Conservation (phyloP, 1,140 invertebrate species). For the Scaptomyza montana region DNA sequence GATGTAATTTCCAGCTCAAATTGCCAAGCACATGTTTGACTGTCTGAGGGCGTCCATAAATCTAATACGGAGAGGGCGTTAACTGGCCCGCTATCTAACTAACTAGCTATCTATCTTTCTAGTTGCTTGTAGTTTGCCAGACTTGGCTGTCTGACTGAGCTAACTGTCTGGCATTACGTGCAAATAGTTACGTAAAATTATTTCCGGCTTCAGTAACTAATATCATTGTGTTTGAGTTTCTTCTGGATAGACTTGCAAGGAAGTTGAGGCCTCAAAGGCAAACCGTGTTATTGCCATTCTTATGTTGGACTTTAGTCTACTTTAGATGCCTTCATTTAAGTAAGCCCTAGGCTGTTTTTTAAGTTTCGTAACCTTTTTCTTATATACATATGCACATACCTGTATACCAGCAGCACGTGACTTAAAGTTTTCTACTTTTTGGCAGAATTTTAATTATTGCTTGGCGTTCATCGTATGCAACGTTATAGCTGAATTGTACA, state of each 20-base stretch:
- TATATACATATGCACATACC: background rate
- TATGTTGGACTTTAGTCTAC: background rate
- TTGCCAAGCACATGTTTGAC: constrained; percentile 58
- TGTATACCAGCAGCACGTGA: too few relatives aligned
- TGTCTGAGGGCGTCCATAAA: constrained; percentile 57
- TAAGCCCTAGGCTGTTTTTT: background rate
- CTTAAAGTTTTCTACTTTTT: too few relatives aligned
- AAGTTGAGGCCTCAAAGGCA: constrained; percentile 53
- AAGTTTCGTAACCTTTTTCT: background rate
- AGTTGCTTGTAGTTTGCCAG: constrained; percentile 17
- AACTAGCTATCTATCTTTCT: constrained; percentile 16
- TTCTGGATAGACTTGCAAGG: constrained; percentile 56
- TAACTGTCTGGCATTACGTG: constrained; percentile 54
- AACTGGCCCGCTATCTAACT: constrained; percentile 32
- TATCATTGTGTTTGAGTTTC: constrained; percentile 62
- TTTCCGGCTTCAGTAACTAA: constrained; percentile 76
- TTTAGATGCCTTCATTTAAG: constrained; percentile 1
- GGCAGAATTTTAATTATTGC: too few relatives aligned
- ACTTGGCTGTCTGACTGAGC: constrained; percentile 3
- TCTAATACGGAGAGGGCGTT: constrained; percentile 44
- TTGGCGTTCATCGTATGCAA: too few relatives aligned
- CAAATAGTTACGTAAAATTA: constrained; percentile 80
- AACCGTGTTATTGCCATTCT: constrained; percentile 19
- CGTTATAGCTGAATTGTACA: too few relatives aligned
- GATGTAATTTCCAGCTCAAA: constrained; percentile 68